Percentiles rank a stretch among this genome's conserved stretches.
Evolutionary conservation across 2,113 vertebrate species (phyloP).

Genomic region (Micronisus gabar): DNA sequence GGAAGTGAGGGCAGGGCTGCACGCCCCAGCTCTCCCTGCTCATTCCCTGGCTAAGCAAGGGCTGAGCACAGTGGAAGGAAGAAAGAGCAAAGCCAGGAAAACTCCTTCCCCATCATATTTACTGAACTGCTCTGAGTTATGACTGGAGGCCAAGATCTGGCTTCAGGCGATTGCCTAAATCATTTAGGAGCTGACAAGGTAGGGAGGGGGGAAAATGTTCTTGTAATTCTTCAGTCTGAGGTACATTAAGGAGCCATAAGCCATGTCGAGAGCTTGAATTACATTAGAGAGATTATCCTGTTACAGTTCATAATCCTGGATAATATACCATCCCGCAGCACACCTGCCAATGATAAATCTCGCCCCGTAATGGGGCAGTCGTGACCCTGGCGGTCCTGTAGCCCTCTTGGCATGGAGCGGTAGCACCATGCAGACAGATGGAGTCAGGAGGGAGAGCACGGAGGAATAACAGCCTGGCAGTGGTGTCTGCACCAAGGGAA

Average conservation of each 20-base stretch:
- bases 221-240: slow-evolving; percentile 87
- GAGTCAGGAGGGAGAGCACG: neutral
- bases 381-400: slow-evolving; percentile 68
- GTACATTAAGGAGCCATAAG: slow-evolving; percentile 88
- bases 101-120: slow-evolving; percentile 74
- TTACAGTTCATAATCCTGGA: slow-evolving; percentile 87
- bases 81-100: slow-evolving; percentile 49
- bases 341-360: slow-evolving; percentile 84
- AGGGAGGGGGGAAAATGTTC: slow-evolving; percentile 78
- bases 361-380: slow-evolving; percentile 74
- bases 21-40: neutral
- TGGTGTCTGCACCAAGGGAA: neutral
- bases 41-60: neutral
- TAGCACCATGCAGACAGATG: slow-evolving; percentile 27
- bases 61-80: slow-evolving; percentile 17
- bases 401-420: slow-evolving; percentile 57
- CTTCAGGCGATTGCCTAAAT: slow-evolving; percentile 84
- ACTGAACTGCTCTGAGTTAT: slow-evolving; percentile 79
- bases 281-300: slow-evolving; percentile 87
- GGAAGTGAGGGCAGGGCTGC: neutral
- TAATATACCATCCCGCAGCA: slow-evolving; percentile 79
- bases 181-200: slow-evolving; percentile 82
- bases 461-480: slow-evolving; percentile 45
- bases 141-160: slow-evolving; percentile 76
- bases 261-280: slow-evolving; percentile 88